Percentiles rank a stretch among this genome's conserved stretches.
phyloP scores from a whole-genome alignment of 2,113 vertebrate species.

The Riparia riparia region DNA sequence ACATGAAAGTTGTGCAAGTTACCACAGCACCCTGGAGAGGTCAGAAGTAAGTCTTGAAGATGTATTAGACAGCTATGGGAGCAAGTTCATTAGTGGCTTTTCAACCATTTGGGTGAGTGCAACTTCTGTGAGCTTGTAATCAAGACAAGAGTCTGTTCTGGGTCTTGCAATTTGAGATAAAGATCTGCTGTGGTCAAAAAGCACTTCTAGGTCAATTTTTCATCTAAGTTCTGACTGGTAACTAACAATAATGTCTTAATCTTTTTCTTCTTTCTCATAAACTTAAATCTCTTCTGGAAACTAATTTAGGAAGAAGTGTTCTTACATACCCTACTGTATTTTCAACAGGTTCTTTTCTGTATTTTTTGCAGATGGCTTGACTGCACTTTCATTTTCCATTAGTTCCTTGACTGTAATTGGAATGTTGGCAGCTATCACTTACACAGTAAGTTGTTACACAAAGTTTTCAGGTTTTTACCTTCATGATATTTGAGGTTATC shows the following conservation, averaged over 20 bases:
- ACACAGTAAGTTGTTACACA: slow-evolving; percentile 88
- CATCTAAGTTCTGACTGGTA: not conserved
- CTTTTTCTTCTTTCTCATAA: not conserved
- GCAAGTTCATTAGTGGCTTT: not conserved
- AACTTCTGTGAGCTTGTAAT: not conserved
- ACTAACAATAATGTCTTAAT: not conserved
- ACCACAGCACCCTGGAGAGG: not conserved
- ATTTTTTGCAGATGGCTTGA: slow-evolving; percentile 88
- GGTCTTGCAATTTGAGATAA: not conserved
- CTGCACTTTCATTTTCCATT: slow-evolving; percentile 95
- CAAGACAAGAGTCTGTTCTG: not conserved
- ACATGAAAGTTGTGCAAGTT: not conserved
- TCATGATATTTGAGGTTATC: not conserved
- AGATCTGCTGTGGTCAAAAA: not conserved
- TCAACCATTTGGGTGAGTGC: not conserved
- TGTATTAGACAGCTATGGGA: not conserved
- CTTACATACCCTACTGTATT: not conserved
- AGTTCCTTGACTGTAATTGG: slow-evolving; percentile 97
- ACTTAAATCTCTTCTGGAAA: not conserved
- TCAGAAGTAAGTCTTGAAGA: not conserved
- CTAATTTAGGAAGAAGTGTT: not conserved
- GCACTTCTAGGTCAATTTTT: not conserved
- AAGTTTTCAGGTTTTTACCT: not conserved
- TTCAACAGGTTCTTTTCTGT: not conserved
- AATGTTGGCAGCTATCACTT: slow-evolving; percentile 97